Conservation (phyloP, 2,888 invertebrate genomes). For the Cosmia pyralina region DNA sequence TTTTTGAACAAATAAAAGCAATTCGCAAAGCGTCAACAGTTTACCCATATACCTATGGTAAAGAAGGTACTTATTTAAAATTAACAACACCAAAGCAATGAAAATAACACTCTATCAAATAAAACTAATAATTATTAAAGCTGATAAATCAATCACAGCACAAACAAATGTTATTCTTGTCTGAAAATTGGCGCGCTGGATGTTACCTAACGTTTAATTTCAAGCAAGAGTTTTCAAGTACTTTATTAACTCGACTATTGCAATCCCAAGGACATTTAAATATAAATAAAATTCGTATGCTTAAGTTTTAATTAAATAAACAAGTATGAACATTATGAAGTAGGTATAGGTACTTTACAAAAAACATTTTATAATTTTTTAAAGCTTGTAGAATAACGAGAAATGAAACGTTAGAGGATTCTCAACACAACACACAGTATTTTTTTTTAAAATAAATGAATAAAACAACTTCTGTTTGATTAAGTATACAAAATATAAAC, state of each 20-base stretch:
- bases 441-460: background rate
- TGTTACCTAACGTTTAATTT: constrained; percentile 18
- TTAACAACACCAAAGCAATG: background rate
- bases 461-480: background rate
- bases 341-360: background rate
- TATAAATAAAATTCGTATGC: background rate
- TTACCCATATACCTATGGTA: background rate
- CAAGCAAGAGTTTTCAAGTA: background rate
- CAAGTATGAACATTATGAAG: background rate
- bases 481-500: background rate
- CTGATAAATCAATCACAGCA: background rate
- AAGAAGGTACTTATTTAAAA: background rate
- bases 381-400: no score
- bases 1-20: background rate
- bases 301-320: background rate
- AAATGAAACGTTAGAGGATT: constrained; percentile 31
- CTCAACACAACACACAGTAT: background rate
- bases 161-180: background rate
- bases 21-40: constrained; percentile 16
- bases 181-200: constrained; percentile 30
- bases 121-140: background rate
- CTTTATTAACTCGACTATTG: background rate
- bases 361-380: background rate
- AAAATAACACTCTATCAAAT: background rate
- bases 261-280: background rate